These are phyloP conservation scores for Pammene aurita DNA, from an alignment of 2,888 invertebrate species.

Conservation along the genomic window DNA sequence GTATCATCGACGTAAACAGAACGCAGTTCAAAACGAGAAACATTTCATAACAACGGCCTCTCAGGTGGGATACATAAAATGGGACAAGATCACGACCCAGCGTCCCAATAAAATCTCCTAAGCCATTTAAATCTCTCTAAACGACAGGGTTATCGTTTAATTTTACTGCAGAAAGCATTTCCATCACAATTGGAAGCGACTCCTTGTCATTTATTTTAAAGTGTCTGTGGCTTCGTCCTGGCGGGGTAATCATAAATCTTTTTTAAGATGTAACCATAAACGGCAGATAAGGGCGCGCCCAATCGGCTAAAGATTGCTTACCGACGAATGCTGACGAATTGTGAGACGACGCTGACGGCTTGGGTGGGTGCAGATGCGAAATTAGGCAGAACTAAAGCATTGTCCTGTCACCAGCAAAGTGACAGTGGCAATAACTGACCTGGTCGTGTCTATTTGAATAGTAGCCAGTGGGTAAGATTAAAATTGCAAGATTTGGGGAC, in stretches of 20 bases:
- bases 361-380: conserved; percentile 51
- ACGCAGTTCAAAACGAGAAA: conserved; percentile 10
- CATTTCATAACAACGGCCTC: conserved; percentile 51
- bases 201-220: conserved; percentile 83
- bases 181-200: conserved; percentile 83
- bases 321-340: conserved; percentile 76
- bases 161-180: conserved; percentile 83
- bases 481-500: too few relatives aligned
- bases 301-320: conserved; percentile 79
- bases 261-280: conserved; percentile 82
- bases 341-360: conserved; percentile 53
- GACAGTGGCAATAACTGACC: background rate
- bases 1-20: conserved; percentile 21
- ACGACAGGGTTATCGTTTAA: conserved; percentile 82
- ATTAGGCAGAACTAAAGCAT: conserved; percentile 44
- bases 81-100: conserved; percentile 59
- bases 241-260: conserved; percentile 83
- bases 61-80: conserved; percentile 64
- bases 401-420: background rate
- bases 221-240: conserved; percentile 75
- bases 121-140: conserved; percentile 81
- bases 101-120: conserved; percentile 74
- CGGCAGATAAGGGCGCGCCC: conserved; percentile 80
- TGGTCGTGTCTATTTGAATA: too few relatives aligned
- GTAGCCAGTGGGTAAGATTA: too few relatives aligned